Base-by-base conservation (phyloP, 2,888 invertebrate genomes). In the Caenorhabditis wallacei region DNA sequence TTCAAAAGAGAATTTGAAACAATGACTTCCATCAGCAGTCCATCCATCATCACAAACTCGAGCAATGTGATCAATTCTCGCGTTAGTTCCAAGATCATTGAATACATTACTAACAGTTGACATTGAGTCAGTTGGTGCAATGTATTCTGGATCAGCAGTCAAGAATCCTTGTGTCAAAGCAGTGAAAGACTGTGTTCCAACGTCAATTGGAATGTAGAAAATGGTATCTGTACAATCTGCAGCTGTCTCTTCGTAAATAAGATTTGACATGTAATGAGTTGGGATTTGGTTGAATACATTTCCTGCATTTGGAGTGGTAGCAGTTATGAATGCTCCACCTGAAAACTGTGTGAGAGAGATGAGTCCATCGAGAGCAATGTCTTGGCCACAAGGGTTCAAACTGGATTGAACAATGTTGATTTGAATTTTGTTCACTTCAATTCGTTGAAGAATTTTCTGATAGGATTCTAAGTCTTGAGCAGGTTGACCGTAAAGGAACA, bases 131-230 rank as follows among this genome's bases (percentile, higher is more conserved):
- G 63, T 56, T 11, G 87, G 87, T 3, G 75, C 43, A 0, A 46
- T 76, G 46, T 82, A 87, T 20, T 72, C 22, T 11, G 83, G 79
- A 20, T 78, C 84, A 5, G 48, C 20, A 10, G 35, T 57, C 46
- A 85, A 63, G 26, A 82, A 82, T 70, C 85, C 89, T 70, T 82
- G 79, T 20, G 81, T 61, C 24, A 80, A 78, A 2, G 80, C 70
- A 13, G 85, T 79, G 53, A 89, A 81, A 8, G 88, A 79, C 59
- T 89, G 89, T 0, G 88, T 84, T 46, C 84, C 82, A 5, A 76
- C 83, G 51, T 85, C 88, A 13, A 89, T 80, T 13, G 89, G 89
- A 53, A 89, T 74, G 59, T 87, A 89, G 82, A 89, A 89, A 35
- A 78, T 84, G 13, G 78, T 66, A 18, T 83, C 78, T 13, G 84